These are phyloP conservation scores for Lerista edwardsae DNA, from an alignment of 2,797 vertebrate species.

Conservation along the genomic window DNA sequence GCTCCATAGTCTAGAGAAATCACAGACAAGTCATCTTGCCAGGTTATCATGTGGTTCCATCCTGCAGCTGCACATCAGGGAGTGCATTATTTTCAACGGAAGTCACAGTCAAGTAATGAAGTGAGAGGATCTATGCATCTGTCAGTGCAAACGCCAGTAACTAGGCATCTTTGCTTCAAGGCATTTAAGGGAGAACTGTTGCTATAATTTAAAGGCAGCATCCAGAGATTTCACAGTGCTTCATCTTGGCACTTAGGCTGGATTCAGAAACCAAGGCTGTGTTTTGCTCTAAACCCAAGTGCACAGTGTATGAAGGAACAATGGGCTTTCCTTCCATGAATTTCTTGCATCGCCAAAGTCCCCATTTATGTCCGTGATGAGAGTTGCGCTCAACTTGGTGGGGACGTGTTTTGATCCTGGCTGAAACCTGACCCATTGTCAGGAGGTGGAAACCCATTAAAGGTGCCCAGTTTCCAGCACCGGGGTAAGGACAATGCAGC, in stretches of 20 bases:
- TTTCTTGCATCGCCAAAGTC: neutral
- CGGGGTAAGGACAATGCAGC: too few relatives aligned
- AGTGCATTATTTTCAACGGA: slow-evolving; percentile 38
- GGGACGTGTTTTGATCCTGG: neutral
- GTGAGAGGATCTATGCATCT: slow-evolving; percentile 31
- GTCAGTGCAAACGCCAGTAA: neutral
- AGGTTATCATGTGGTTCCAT: slow-evolving; percentile 23
- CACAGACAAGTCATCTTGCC: slow-evolving; percentile 12
- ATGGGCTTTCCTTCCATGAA: neutral
- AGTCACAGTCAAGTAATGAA: slow-evolving; percentile 33
- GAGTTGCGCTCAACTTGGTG: neutral
- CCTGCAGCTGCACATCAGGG: slow-evolving; percentile 16
- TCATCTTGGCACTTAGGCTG: slow-evolving; percentile 22
- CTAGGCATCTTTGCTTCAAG: slow-evolving; percentile 3
- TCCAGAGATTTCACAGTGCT: slow-evolving; percentile 18
- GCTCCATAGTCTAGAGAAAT: slow-evolving; percentile 11
- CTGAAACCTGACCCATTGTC: neutral
- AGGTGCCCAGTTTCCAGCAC: too few relatives aligned
- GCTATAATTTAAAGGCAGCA: slow-evolving; percentile 38
- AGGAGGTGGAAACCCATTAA: neutral
- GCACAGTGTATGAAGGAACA: neutral
- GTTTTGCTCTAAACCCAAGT: slow-evolving; percentile 26
- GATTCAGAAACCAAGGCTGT: neutral
- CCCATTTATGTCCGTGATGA: neutral
- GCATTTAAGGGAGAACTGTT: slow-evolving; percentile 29